Evolutionary conservation across 2,797 vertebrate species (phyloP).

Genomic region (Loriculus beryllinus): DNA sequence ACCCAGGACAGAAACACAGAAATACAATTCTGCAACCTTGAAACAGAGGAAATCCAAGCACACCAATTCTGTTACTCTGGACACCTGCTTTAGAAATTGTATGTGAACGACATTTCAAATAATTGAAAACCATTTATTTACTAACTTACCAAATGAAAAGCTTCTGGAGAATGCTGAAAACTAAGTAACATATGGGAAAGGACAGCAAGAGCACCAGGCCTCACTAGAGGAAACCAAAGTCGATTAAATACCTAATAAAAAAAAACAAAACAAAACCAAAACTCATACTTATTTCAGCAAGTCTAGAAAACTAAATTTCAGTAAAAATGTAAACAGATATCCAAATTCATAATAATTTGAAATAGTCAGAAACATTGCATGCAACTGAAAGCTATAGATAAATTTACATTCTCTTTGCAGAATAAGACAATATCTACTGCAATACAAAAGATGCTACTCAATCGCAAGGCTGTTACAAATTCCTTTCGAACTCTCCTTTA

Average conservation of each 20-base stretch:
- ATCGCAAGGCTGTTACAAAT: background rate
- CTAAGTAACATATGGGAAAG: slow-evolving; percentile 98
- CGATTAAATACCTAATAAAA: slow-evolving; percentile 90
- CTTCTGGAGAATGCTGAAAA: slow-evolving; percentile 98
- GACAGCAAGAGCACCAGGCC: slow-evolving; percentile 92
- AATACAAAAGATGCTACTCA: background rate
- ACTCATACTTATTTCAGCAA: background rate
- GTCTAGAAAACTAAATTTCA: background rate
- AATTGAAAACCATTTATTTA: background rate
- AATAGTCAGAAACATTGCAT: background rate
- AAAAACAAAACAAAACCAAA: background rate
- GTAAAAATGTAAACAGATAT: background rate
- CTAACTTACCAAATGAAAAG: slow-evolving; percentile 93
- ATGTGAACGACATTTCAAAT: background rate
- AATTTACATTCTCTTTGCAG: background rate
- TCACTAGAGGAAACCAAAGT: slow-evolving; percentile 96
- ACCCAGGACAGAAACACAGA: too few relatives aligned
- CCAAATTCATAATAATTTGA: background rate
- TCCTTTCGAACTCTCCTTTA: background rate
- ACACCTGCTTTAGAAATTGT: background rate
- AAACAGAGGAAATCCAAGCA: background rate
- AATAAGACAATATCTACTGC: background rate
- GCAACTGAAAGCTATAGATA: background rate
- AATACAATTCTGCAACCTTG: background rate
- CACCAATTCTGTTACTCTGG: background rate